Percentiles rank a stretch among this genome's conserved stretches.
Conservation (phyloP, 1,140 invertebrate species). For the Lycorma delicatula region DNA sequence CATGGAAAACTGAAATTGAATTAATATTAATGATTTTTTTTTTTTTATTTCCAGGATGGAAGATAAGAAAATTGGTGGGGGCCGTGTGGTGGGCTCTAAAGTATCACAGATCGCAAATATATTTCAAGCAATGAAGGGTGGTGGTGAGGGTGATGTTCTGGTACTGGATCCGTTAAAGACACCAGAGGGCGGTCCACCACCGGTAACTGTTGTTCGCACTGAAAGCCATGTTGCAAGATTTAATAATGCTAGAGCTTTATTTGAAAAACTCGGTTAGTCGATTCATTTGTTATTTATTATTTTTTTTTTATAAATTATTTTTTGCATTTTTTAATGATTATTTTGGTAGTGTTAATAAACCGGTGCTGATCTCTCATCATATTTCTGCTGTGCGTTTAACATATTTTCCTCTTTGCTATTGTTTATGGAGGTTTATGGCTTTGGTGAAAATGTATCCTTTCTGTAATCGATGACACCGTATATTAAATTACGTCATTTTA, state of each 20-base stretch:
- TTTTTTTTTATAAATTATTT: background rate
- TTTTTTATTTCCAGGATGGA: constrained; percentile 47
- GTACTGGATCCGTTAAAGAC: constrained; percentile 13
- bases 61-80: constrained; percentile 51
- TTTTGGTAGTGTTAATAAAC: too few species aligned
- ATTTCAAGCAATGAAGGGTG: constrained; percentile 49
- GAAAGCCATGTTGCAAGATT: constrained; percentile 84
- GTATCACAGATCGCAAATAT: constrained; percentile 85
- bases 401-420: too few species aligned
- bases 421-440: too few species aligned
- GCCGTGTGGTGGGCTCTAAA: constrained; percentile 59
- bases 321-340: too few species aligned
- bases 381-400: too few species aligned
- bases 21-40: too few species aligned
- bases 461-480: too few species aligned
- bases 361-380: too few species aligned
- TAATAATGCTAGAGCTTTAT: constrained; percentile 84
- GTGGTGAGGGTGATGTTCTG: constrained; percentile 15
- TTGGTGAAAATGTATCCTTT: too few species aligned
- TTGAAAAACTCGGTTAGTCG: constrained; percentile 73
- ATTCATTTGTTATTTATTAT: background rate
- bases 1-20: too few species aligned
- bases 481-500: too few species aligned
- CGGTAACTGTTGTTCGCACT: constrained; percentile 69
- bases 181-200: constrained; percentile 39